These are phyloP conservation scores for Laterallus jamaicensis DNA, from an alignment of 2,113 vertebrate species.

Conservation along the genomic window DNA sequence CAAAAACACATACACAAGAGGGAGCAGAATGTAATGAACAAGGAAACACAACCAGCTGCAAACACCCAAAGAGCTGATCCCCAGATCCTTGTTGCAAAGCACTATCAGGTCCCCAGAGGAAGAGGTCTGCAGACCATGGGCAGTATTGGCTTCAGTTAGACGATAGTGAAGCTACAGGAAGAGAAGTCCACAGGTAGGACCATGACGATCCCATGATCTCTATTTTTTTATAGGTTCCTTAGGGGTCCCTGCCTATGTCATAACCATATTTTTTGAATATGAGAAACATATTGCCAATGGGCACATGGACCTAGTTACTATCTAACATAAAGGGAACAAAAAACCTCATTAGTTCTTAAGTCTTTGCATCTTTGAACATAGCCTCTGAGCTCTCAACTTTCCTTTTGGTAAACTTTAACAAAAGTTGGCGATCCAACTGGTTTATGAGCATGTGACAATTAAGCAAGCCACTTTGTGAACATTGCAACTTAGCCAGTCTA, in stretches of 20 bases:
- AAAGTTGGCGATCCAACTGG: neutral
- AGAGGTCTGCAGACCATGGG: neutral
- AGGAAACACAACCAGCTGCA: neutral
- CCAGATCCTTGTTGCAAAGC: neutral
- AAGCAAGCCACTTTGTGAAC: neutral
- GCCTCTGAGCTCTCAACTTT: neutral
- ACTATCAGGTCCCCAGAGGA: neutral
- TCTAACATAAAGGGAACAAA: neutral
- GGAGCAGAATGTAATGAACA: neutral
- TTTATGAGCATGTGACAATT: conserved; percentile 6
- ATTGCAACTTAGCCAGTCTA: neutral
- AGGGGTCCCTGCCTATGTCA: neutral
- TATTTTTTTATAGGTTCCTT: neutral
- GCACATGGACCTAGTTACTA: neutral
- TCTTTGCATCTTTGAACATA: neutral
- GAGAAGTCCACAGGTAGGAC: neutral
- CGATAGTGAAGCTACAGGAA: neutral
- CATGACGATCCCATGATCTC: neutral
- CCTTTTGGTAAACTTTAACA: conserved; percentile 55
- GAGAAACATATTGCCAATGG: fast-evolving
- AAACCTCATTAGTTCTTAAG: neutral
- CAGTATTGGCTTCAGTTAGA: neutral
- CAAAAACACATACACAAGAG: neutral
- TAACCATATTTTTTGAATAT: neutral
- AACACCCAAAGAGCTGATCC: neutral